These are phyloP conservation scores for Coelinius sp. DNA, from an alignment of 2,888 invertebrate genomes.

Conservation along the genomic window DNA sequence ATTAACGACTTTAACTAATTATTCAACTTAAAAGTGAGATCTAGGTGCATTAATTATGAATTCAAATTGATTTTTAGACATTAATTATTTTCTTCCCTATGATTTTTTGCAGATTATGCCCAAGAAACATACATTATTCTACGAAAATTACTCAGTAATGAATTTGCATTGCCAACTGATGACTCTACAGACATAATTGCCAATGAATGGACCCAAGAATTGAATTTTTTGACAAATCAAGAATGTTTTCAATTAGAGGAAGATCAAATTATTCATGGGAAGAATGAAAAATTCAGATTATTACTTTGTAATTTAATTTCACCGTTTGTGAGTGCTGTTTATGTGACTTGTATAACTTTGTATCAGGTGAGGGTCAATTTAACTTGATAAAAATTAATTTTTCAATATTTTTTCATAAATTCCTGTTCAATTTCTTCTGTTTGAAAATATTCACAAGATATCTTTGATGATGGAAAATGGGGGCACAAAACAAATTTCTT, in stretches of 20 bases:
- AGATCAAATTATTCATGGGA: slow-evolving; percentile 65
- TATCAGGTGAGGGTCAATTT: slow-evolving; percentile 70
- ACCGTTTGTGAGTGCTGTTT: slow-evolving; percentile 78
- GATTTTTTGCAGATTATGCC: slow-evolving; percentile 49
- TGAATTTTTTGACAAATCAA: slow-evolving; percentile 53
- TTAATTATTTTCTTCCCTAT: slow-evolving; percentile 4
- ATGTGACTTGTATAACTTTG: slow-evolving; percentile 71
- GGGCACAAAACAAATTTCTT: slow-evolving; percentile 3
- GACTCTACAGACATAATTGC: slow-evolving; percentile 49
- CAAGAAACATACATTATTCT: slow-evolving; percentile 57
- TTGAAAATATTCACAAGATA: no score
- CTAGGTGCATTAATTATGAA: no score
- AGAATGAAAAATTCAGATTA: slow-evolving; percentile 71
- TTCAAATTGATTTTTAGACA: slow-evolving; percentile 45
- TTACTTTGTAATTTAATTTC: slow-evolving; percentile 76
- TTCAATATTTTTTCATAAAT: slow-evolving; percentile 20
- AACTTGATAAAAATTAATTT: slow-evolving; percentile 22
- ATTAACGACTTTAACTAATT: slow-evolving; percentile 24
- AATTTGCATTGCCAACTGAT: slow-evolving; percentile 61
- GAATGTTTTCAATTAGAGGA: slow-evolving; percentile 50
- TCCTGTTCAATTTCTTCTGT: slow-evolving; percentile 8
- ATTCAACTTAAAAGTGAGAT: not conserved
- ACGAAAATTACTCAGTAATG: slow-evolving; percentile 59
- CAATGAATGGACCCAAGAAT: slow-evolving; percentile 58
- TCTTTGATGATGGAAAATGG: slow-evolving; percentile 13